Conservation (phyloP, 2,888 invertebrate species). For the Agrochola circellaris region DNA sequence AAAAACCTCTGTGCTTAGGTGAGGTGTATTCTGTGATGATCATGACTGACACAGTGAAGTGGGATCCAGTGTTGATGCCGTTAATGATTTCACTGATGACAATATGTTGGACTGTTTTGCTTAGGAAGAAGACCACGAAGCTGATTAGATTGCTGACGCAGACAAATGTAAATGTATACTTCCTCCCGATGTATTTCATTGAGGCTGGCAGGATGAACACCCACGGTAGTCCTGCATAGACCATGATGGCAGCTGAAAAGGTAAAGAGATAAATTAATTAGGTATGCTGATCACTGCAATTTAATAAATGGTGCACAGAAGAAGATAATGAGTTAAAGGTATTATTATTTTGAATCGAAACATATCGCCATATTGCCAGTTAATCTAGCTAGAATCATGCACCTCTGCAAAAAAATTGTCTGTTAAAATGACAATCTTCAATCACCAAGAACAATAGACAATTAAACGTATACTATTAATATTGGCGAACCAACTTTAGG, state of each 20-base stretch:
- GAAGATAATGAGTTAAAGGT: not conserved
- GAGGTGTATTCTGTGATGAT: constrained; percentile 57
- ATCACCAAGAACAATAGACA: not conserved
- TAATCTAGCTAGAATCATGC: not conserved
- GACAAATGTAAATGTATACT: constrained; percentile 46
- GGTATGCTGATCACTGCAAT: too few species aligned
- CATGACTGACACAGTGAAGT: constrained; percentile 56
- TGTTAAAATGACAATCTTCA: not conserved
- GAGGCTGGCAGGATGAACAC: constrained; percentile 51
- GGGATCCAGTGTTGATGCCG: constrained; percentile 56
- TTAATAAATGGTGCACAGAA: not conserved
- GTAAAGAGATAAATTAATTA: not conserved
- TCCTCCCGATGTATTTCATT: constrained; percentile 53
- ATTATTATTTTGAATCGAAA: too few species aligned
- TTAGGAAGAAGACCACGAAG: constrained; percentile 59
- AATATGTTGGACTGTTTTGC: constrained; percentile 60
- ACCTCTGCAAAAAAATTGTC: too few species aligned
- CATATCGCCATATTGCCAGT: too few species aligned
- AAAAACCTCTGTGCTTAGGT: constrained; percentile 60
- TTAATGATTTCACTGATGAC: constrained; percentile 66
- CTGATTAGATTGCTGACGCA: constrained; percentile 47
- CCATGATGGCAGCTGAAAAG: constrained; percentile 60
- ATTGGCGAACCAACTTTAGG: not conserved
- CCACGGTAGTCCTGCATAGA: constrained; percentile 57
- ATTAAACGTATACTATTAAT: not conserved